These are phyloP conservation scores for Leucania comma DNA, from an alignment of 2,888 invertebrate species.

Conservation along the genomic window DNA sequence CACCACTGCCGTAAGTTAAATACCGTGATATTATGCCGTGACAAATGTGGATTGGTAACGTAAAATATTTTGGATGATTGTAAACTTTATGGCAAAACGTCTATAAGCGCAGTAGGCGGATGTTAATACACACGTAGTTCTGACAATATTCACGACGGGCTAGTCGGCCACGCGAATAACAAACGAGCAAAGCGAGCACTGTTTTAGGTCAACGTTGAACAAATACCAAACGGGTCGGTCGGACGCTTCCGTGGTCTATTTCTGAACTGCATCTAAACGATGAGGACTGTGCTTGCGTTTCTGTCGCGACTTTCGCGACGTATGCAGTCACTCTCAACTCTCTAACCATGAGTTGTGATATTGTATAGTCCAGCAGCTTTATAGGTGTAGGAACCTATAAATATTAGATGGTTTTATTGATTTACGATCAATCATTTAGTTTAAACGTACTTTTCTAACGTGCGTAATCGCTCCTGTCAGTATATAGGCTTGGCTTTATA, in stretches of 20 bases:
- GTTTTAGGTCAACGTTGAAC: slow-evolving; percentile 91
- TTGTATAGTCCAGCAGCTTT: not conserved
- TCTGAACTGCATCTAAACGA: slow-evolving; percentile 88
- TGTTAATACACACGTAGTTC: slow-evolving; percentile 67
- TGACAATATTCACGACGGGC: slow-evolving; percentile 73
- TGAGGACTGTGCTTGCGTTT: slow-evolving; percentile 79
- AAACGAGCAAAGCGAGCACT: slow-evolving; percentile 90
- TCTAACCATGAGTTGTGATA: slow-evolving; percentile 13
- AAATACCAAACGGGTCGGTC: slow-evolving; percentile 91
- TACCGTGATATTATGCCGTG: slow-evolving; percentile 16
- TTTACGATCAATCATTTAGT: slow-evolving; percentile 20
- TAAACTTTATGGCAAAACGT: slow-evolving; percentile 53
- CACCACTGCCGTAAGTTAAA: slow-evolving; percentile 19
- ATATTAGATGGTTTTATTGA: slow-evolving; percentile 21
- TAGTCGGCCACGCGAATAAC: slow-evolving; percentile 86
- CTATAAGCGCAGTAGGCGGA: slow-evolving; percentile 58
- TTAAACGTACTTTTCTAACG: not conserved
- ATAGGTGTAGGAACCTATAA: slow-evolving; percentile 6
- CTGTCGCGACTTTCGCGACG: slow-evolving; percentile 82
- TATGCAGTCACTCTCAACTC: slow-evolving; percentile 57
- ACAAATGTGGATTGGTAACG: slow-evolving; percentile 29
- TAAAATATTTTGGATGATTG: slow-evolving; percentile 42
- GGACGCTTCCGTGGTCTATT: slow-evolving; percentile 90
- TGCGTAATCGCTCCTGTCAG: not conserved
- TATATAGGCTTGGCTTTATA: not conserved